Evolutionary conservation across 1,140 invertebrate species (phyloP), one percentile per base, ranked within the genome.

Genomic region (Ruditapes philippinarum): DNA sequence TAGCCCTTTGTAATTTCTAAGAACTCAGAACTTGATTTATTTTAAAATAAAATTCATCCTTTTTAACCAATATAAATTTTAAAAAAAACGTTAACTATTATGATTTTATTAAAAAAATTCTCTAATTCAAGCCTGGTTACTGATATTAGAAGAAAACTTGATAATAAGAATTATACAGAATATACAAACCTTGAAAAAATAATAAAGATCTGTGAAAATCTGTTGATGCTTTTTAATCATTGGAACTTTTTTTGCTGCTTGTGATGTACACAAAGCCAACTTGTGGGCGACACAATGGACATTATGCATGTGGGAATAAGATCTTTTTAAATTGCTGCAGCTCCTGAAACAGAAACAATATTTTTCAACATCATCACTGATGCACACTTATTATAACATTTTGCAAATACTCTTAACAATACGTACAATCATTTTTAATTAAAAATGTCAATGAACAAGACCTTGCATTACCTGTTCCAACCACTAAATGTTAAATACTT

Each of bases 221-320:
- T 49, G 65, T 42, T 82, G 80, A 25, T 81, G 28, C 38, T 89
- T 65, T 42, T 88, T 84, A 28, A 88, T 5, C 3, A 33, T 19
- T 0, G 40, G 31, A n/a, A 83, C 12, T n/a, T 42, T 45, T n/a
- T 31, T 45, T 60, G 40, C 65, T 70, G 90, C 90, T 68, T 91
- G 62, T 7, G 73, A 74, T 22, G 88, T 91, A 31, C 90, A 89
- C 25, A 86, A 28, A 0, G 88, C 83, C 22, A 89, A 40, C 4
- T 70, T 60, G 42, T 87, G 83, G 1, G 83, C 88, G n/a, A 87
- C 38, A 36, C 79, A 87, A 28, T 87, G 87, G 3, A 89, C 36
- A 49, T 89, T 54, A 42, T 78, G 70, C 28, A 89, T 51, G 74
- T 79, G 62, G 25, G 86, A 81, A 40, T 84, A 76, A 31, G 12